Conservation (phyloP, 2,888 invertebrate species). For the Drosophila melanosoma region DNA sequence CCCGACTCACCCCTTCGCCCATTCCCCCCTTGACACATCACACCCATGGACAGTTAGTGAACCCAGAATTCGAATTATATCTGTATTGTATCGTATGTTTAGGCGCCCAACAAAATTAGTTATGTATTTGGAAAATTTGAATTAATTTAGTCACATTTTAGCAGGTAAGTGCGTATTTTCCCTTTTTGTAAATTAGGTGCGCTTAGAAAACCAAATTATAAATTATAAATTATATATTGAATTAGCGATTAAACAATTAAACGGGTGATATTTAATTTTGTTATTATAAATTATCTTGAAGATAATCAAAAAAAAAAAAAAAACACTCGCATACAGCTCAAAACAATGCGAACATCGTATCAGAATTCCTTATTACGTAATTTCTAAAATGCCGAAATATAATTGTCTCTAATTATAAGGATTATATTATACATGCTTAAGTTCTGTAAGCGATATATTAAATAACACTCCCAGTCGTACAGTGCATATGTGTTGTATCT, state of each 20-base stretch:
- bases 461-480: conserved; percentile 20
- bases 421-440: conserved; percentile 11
- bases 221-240: conserved; percentile 50
- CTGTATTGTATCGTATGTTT: conserved; percentile 12
- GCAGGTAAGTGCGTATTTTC: conserved; percentile 67
- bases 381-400: conserved; percentile 26
- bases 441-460: conserved; percentile 15
- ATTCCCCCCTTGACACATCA: not conserved
- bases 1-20: not conserved
- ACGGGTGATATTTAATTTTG: conserved; percentile 76
- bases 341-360: conserved; percentile 12
- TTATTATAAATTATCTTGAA: conserved; percentile 54
- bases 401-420: conserved; percentile 11
- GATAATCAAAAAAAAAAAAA: conserved; percentile 18
- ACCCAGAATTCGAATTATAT: conserved; percentile 14
- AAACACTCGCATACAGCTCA: conserved; percentile 2
- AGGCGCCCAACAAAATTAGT: conserved; percentile 43
- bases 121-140: conserved; percentile 36
- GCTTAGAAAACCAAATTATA: conserved; percentile 22
- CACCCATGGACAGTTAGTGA: conserved; percentile 10
- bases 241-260: conserved; percentile 66
- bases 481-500: conserved; percentile 55
- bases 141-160: conserved; percentile 47
- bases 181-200: conserved; percentile 50
- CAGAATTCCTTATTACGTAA: conserved; percentile 22